A percentile compares a stretch with the other conserved stretches of the same genome.
phyloP scores from a whole-genome alignment of 2,888 invertebrate species.

The Tortrix viridana region DNA sequence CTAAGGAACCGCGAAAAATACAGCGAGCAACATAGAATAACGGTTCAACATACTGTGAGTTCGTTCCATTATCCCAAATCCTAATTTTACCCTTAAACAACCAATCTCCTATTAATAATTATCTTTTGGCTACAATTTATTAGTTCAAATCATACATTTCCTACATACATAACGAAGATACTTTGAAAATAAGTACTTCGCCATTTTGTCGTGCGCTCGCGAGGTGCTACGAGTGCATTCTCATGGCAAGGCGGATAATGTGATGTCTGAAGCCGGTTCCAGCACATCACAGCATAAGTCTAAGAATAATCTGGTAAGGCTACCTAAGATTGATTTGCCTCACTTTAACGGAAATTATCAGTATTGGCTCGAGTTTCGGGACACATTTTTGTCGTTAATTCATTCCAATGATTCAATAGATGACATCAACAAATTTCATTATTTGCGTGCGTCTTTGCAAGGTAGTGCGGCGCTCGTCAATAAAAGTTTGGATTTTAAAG shows the following conservation, averaged over 20 bases:
- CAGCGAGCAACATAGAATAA: too few species aligned
- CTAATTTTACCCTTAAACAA: too few species aligned
- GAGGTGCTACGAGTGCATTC: not conserved
- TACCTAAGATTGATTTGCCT: slow-evolving; percentile 8
- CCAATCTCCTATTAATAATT: too few species aligned
- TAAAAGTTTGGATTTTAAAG: slow-evolving; percentile 9
- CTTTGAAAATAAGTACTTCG: not conserved
- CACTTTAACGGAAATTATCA: slow-evolving; percentile 11
- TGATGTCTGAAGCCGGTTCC: not conserved
- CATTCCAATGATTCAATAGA: not conserved
- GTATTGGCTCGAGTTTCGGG: slow-evolving; percentile 16
- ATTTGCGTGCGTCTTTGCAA: slow-evolving; percentile 6
- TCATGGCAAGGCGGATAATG: not conserved
- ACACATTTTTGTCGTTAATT: slow-evolving; percentile 5
- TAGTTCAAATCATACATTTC: too few species aligned
- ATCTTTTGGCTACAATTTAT: too few species aligned
- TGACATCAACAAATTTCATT: slow-evolving; percentile 19
- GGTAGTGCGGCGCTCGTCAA: slow-evolving; percentile 8
- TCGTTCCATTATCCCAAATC: too few species aligned
- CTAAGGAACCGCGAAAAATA: too few species aligned
- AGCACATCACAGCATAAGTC: not conserved
- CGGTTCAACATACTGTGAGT: too few species aligned
- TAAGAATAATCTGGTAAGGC: not conserved
- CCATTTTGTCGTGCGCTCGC: not conserved
- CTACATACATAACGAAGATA: not conserved